Conservation (phyloP, 2,797 vertebrate species). For the Premnoplex brunnescens region DNA sequence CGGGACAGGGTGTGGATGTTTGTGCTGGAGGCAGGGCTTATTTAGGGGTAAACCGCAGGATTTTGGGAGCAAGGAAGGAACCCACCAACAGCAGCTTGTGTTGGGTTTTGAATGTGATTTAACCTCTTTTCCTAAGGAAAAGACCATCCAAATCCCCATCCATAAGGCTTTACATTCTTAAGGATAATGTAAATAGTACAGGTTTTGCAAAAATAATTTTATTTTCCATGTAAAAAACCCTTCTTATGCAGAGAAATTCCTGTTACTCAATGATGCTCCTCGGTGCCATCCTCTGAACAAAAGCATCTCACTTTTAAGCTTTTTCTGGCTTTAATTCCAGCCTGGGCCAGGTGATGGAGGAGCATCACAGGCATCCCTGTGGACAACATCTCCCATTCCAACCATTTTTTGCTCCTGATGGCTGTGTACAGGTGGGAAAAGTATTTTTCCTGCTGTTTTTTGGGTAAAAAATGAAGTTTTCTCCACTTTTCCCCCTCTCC, state of each 20-base stretch:
- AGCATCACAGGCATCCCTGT: background rate
- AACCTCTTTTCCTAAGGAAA: background rate
- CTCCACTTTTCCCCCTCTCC: slow-evolving; percentile 54
- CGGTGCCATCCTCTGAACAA: accelerated
- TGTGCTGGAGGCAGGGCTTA: background rate
- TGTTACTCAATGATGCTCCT: accelerated
- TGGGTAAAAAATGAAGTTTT: slow-evolving; percentile 31
- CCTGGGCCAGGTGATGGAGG: background rate
- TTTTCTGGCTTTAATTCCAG: background rate
- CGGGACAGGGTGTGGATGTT: background rate
- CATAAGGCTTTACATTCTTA: background rate
- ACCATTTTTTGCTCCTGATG: accelerated
- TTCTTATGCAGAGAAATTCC: background rate
- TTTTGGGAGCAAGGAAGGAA: background rate
- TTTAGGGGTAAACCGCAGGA: background rate
- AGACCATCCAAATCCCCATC: accelerated
- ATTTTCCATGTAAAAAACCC: background rate
- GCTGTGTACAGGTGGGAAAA: background rate
- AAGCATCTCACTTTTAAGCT: background rate
- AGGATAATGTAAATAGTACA: background rate
- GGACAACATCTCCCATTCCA: background rate
- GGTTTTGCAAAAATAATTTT: background rate
- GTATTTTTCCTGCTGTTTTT: background rate
- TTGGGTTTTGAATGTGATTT: accelerated
- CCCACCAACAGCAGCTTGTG: accelerated